Percentiles rank a stretch among this genome's conserved stretches.
Conservation (phyloP, 2,113 vertebrate genomes). For the Microtus pennsylvanicus region DNA sequence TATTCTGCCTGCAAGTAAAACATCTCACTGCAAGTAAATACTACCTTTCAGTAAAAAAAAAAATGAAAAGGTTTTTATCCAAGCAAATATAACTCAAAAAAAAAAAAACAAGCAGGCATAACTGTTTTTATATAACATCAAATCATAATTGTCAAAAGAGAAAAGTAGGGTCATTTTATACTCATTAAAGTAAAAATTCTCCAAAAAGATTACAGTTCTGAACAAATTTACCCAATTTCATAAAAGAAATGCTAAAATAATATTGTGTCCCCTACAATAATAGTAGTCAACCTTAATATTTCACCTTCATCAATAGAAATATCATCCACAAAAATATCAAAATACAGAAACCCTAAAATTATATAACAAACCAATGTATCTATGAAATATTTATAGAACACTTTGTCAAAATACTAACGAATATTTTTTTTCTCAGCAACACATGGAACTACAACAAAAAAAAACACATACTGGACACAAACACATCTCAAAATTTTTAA, state of each 20-base stretch:
- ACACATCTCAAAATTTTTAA: neutral
- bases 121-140: neutral
- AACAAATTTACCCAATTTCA: neutral
- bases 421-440: neutral
- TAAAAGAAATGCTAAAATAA: neutral
- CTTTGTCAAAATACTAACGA: neutral
- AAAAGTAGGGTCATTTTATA: neutral
- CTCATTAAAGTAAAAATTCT: neutral
- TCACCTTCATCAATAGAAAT: neutral
- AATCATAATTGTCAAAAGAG: neutral
- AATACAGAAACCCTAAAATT: neutral
- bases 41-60: neutral
- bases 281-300: neutral
- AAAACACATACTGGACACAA: neutral
- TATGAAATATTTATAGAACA: neutral
- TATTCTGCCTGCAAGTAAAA: neutral
- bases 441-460: neutral
- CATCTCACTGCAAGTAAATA: neutral
- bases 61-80: neutral
- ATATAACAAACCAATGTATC: neutral
- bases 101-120: neutral
- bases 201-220: neutral
- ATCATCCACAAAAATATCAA: neutral
- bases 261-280: neutral
- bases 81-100: neutral